Percentiles rank a stretch among this genome's conserved stretches.
These are phyloP conservation scores for Eulemur mongoz DNA, from an alignment of 2,797 vertebrate species.

Conservation along the genomic window DNA sequence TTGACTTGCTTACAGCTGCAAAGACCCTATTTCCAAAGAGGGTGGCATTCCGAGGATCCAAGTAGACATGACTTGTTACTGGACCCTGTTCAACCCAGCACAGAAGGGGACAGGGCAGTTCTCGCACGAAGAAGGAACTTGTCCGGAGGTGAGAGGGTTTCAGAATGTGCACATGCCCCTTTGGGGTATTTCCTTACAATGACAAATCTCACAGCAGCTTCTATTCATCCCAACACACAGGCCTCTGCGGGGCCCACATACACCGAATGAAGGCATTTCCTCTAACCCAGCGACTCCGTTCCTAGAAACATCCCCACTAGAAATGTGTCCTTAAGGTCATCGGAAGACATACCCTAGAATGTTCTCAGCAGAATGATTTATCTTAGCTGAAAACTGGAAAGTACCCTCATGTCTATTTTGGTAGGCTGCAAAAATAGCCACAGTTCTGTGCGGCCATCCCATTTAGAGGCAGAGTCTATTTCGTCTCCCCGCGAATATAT, in stretches of 20 bases:
- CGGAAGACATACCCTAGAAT: background rate
- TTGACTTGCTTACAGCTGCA: background rate
- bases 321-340: background rate
- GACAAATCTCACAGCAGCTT: background rate
- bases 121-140: background rate
- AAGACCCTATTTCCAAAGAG: background rate
- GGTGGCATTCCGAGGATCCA: background rate
- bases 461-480: background rate
- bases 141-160: background rate
- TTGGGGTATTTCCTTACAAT: background rate
- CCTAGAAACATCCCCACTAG: background rate
- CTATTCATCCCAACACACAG: background rate
- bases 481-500: background rate
- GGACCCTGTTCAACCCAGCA: background rate
- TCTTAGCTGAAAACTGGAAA: background rate
- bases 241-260: rapidly evolving
- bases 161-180: background rate
- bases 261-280: background rate
- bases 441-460: background rate
- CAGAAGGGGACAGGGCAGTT: background rate
- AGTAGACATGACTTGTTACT: background rate
- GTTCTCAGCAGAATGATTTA: background rate
- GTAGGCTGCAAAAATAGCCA: background rate
- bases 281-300: background rate
- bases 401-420: background rate